A percentile compares a stretch with the other conserved stretches of the same genome.
These are phyloP conservation scores for Drosophila mauritiana DNA, from an alignment of 1,140 invertebrate genomes.

Conservation along the genomic window DNA sequence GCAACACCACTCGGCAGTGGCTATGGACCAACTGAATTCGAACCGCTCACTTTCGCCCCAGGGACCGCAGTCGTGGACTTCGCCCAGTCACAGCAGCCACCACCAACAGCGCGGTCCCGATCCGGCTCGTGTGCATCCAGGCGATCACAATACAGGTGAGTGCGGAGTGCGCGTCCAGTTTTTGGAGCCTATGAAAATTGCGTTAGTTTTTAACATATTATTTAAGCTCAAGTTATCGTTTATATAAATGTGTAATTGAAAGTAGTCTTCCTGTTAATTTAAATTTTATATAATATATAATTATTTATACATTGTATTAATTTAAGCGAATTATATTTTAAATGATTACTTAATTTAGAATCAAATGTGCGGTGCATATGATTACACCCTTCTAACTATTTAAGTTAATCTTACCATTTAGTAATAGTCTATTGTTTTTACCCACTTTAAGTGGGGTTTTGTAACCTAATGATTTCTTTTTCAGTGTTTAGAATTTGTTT, in stretches of 20 bases:
- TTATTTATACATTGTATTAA: neutral
- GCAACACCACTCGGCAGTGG: conserved; percentile 84
- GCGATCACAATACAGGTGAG: conserved; percentile 84
- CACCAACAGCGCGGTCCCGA: conserved; percentile 83
- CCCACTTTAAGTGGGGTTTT: conserved; percentile 1
- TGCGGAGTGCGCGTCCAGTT: conserved; percentile 20
- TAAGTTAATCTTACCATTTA: conserved; percentile 4
- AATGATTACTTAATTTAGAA: neutral
- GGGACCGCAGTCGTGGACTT: conserved; percentile 87
- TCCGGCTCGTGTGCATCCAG: conserved; percentile 86
- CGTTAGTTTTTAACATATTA: no score
- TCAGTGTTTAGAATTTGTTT: conserved; percentile 44
- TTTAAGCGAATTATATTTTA: neutral
- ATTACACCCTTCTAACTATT: neutral
- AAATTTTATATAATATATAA: neutral
- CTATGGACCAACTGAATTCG: conserved; percentile 84
- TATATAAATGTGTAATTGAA: no score
- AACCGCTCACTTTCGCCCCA: conserved; percentile 86
- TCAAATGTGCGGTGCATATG: neutral
- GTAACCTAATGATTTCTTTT: conserved; percentile 16
- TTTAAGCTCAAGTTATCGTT: neutral
- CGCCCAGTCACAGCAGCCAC: conserved; percentile 83
- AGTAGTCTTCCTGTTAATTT: neutral
- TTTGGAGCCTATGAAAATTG: neutral
- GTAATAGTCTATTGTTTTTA: neutral